These are phyloP conservation scores for Sebastes hubbsi DNA, from an alignment of 2,797 vertebrate genomes.

Conservation along the genomic window DNA sequence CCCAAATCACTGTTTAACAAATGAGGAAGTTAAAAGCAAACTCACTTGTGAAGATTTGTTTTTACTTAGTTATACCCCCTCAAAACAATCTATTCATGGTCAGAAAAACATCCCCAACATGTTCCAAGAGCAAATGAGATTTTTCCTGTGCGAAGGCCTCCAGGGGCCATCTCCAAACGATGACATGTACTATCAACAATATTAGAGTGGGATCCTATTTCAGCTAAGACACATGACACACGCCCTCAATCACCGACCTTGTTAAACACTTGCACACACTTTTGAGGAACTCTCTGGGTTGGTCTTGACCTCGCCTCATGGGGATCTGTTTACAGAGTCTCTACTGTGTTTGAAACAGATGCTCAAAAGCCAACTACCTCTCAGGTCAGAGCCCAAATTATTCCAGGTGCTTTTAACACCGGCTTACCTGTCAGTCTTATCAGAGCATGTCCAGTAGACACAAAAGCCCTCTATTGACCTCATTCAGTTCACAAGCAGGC, in stretches of 20 bases:
- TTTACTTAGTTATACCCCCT: constrained; percentile 29
- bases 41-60: constrained; percentile 48
- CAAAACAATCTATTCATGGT: constrained; percentile 14
- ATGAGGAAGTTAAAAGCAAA: constrained; percentile 51
- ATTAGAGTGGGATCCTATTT: constrained; percentile 55
- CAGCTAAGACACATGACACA: constrained; percentile 49
- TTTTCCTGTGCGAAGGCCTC: constrained; percentile 49
- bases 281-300: constrained; percentile 43
- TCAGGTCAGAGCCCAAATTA: constrained; percentile 40
- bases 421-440: constrained; percentile 56
- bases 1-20: constrained; percentile 52
- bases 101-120: constrained; percentile 20
- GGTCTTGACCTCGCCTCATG: constrained; percentile 38
- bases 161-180: constrained; percentile 46
- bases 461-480: constrained; percentile 44
- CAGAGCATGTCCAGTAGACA: constrained; percentile 44
- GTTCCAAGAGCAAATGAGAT: constrained; percentile 36
- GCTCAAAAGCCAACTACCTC: constrained; percentile 26
- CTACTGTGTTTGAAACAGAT: constrained; percentile 48
- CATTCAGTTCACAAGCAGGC: constrained; percentile 39
- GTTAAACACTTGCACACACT: constrained; percentile 56
- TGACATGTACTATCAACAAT: constrained; percentile 55
- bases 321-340: constrained; percentile 58
- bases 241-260: constrained; percentile 48
- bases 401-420: constrained; percentile 55